Evolutionary conservation across 2,797 vertebrate species (phyloP).

Genomic region (Botia kubotai): DNA sequence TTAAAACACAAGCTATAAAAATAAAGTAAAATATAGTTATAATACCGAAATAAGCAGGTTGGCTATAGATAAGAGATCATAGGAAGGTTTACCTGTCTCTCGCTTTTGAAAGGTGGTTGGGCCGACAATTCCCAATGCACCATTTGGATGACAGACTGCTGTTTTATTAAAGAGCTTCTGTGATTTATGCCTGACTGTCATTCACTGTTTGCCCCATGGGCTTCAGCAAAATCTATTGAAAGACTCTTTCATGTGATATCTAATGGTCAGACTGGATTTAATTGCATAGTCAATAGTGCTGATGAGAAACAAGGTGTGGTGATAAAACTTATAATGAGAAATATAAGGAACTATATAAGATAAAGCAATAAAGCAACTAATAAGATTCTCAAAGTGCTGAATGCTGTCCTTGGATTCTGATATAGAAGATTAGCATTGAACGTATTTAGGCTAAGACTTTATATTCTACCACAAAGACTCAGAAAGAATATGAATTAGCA

Average conservation of each 20-base stretch:
- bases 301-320: constrained; percentile 47
- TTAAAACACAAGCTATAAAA: not conserved
- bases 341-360: constrained; percentile 23
- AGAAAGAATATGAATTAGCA: not conserved
- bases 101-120: constrained; percentile 18
- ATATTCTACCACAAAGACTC: not conserved
- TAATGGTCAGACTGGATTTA: constrained; percentile 53
- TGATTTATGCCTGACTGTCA: constrained; percentile 39
- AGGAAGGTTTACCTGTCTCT: not conserved
- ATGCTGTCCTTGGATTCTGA: not conserved
- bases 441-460: not conserved
- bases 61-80: not conserved
- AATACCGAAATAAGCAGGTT: not conserved
- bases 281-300: constrained; percentile 53
- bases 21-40: not conserved
- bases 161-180: constrained; percentile 49
- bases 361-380: no score
- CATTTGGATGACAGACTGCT: constrained; percentile 47
- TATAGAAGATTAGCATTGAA: not conserved
- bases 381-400: constrained; percentile 15
- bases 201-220: constrained; percentile 28
- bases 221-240: constrained; percentile 35
- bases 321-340: constrained; percentile 54
- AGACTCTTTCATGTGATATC: constrained; percentile 44
- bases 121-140: not conserved